These are phyloP conservation scores for Falcunculus frontatus DNA, from an alignment of 2,113 vertebrate species.

Conservation along the genomic window DNA sequence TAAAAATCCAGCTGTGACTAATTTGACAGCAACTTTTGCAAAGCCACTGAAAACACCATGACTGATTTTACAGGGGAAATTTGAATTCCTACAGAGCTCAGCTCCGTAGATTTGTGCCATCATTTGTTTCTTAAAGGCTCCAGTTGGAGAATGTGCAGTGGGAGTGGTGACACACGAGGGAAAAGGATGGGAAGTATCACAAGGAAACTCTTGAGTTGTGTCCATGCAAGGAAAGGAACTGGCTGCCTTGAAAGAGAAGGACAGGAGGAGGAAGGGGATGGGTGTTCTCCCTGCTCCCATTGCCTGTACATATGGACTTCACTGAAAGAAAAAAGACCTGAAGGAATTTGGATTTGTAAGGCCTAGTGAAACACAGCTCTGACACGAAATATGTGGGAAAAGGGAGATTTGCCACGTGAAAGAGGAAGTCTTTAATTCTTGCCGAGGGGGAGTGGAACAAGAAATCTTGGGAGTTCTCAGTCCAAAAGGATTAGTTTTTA, in stretches of 20 bases:
- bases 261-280: not conserved
- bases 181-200: not conserved
- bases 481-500: not conserved
- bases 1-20: not conserved
- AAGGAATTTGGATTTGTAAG: not conserved
- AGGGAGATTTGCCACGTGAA: not conserved
- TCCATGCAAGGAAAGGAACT: not conserved
- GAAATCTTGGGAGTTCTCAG: not conserved
- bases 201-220: not conserved
- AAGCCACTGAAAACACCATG: not conserved
- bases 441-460: not conserved
- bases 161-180: not conserved
- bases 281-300: not conserved
- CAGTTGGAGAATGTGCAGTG: not conserved
- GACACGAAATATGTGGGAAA: not conserved
- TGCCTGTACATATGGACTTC: not conserved
- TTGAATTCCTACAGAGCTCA: not conserved
- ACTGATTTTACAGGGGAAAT: not conserved
- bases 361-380: not conserved
- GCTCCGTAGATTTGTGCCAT: not conserved
- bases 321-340: not conserved
- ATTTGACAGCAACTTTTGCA: not conserved
- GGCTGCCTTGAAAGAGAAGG: not conserved
- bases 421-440: not conserved
- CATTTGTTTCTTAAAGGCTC: not conserved